Base-by-base conservation (phyloP, 2,113 vertebrate genomes). In the Collichthys lucidus region DNA sequence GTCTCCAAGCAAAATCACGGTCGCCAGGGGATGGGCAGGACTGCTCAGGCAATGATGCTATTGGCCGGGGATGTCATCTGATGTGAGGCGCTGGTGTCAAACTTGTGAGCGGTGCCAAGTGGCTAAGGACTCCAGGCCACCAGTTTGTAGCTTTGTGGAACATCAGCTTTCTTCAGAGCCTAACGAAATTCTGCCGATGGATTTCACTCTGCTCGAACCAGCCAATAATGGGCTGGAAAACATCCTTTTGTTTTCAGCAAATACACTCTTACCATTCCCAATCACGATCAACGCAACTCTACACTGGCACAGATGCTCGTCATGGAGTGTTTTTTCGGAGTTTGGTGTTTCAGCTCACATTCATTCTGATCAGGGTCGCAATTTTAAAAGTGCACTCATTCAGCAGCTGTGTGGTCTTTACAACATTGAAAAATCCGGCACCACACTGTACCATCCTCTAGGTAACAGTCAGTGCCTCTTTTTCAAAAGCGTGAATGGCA, bases 201-300 rank as follows among this genome's bases (percentile, higher is more conserved):
- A 85, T 7, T 72, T 29, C 4, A 77, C 73, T 0, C 0, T 56
- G 1, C 6, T 71, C 2, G 79, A 86, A 17, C 74, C 56, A 1
- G 44, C 69, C 0, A 10, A 8, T 3, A 66, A 67, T 64, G 60
- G 72, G 11, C 0, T 42, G 1, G 62, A 83, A 8, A 62, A 75
- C 14, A 57, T 86, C 1, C 17, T 88, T 1, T 47, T 88, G 61
- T 89, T 1, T 88, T 88, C 10, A 29, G 29, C 29, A 29, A 29
- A 29, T 29, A 29, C 29, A 29, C 29, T 29, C 29, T 29, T 29
- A 3, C 29, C 29, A 29, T 29, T 29, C 29, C 29, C 29, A 29
- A 2, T 29, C 3, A 3, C 3, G 29, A 86, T 8, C 86, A 84
- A 11, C 4, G 19, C 0, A 80, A 80, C 1, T 14, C 55, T 0